Percentiles rank a stretch among this genome's conserved stretches.
These are phyloP conservation scores for Aradophagus sp. DNA, from an alignment of 1,140 invertebrate genomes.

Conservation along the genomic window DNA sequence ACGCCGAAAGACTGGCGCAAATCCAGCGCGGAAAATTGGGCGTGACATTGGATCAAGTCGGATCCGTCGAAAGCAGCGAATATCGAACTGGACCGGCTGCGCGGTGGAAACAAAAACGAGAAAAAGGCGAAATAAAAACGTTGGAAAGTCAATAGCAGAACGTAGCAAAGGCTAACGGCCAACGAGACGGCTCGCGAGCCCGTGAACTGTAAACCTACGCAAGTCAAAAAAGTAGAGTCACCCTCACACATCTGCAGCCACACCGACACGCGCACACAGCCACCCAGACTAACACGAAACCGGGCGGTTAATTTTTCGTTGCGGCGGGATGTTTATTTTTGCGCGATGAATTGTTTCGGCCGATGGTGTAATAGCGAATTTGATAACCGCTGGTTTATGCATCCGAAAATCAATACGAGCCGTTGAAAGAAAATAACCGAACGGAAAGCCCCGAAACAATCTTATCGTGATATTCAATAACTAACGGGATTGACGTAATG, in stretches of 20 bases:
- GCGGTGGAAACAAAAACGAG: slow-evolving; percentile 37
- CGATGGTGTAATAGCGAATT: too few relatives aligned
- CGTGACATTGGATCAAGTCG: slow-evolving; percentile 50
- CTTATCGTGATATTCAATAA: too few relatives aligned
- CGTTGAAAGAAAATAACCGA: too few relatives aligned
- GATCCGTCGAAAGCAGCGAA: slow-evolving; percentile 54
- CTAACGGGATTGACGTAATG: slow-evolving; percentile 12
- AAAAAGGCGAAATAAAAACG: slow-evolving; percentile 48
- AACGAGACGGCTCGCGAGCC: slow-evolving; percentile 18
- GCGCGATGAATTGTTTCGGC: too few relatives aligned
- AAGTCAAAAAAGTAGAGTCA: slow-evolving; percentile 32
- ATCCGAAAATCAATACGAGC: too few relatives aligned
- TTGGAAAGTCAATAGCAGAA: slow-evolving; percentile 48
- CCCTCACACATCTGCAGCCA: too few relatives aligned
- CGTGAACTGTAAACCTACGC: slow-evolving; percentile 46
- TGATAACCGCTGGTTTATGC: too few relatives aligned
- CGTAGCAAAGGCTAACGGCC: slow-evolving; percentile 15
- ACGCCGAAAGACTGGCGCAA: slow-evolving; percentile 46
- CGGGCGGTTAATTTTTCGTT: too few relatives aligned
- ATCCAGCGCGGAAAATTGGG: slow-evolving; percentile 56
- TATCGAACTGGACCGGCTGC: slow-evolving; percentile 50
- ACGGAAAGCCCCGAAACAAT: too few relatives aligned
- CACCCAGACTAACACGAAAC: too few relatives aligned
- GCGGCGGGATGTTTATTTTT: too few relatives aligned
- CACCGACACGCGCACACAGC: too few relatives aligned